Conservation (phyloP, 2,888 invertebrate species). For the Sphaerolaimus hirsutus region DNA sequence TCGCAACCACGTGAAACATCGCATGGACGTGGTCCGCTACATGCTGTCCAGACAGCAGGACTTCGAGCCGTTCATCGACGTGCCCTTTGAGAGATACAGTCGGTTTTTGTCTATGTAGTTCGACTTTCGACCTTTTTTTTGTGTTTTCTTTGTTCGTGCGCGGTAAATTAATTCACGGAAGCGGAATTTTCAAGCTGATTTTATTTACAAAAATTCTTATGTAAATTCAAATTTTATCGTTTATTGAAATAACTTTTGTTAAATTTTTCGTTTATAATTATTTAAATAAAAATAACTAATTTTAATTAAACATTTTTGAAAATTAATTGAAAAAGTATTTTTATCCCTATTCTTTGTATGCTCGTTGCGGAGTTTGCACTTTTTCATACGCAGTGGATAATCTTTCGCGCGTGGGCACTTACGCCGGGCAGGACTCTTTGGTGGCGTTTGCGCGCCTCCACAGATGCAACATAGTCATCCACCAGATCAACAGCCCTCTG, state of each 20-base stretch:
- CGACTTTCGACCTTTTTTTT: too few species aligned
- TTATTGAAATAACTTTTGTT: too few species aligned
- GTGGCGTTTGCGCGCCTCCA: slow-evolving; percentile 32
- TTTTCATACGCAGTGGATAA: slow-evolving; percentile 21
- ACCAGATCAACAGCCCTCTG: slow-evolving; percentile 28
- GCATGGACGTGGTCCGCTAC: slow-evolving; percentile 29
- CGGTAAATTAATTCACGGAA: too few species aligned
- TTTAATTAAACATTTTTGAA: too few species aligned
- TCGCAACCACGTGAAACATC: slow-evolving; percentile 28
- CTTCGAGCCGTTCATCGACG: slow-evolving; percentile 33
- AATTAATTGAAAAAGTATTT: too few species aligned
- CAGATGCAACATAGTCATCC: slow-evolving; percentile 30
- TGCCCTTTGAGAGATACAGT: slow-evolving; percentile 32
- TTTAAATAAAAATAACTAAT: too few species aligned
- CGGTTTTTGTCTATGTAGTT: too few species aligned
- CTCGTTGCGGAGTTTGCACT: background rate
- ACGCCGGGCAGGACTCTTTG: slow-evolving; percentile 34
- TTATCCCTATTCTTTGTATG: background rate
- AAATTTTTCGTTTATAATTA: too few species aligned
- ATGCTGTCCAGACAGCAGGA: slow-evolving; percentile 29
- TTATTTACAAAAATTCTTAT: too few species aligned
- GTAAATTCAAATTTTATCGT: too few species aligned
- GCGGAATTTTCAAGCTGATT: too few species aligned
- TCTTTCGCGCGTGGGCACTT: slow-evolving; percentile 30
- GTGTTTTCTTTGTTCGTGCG: too few species aligned